Base-by-base conservation (phyloP, 1,140 invertebrate species). In the Drosophila setifemur region DNA sequence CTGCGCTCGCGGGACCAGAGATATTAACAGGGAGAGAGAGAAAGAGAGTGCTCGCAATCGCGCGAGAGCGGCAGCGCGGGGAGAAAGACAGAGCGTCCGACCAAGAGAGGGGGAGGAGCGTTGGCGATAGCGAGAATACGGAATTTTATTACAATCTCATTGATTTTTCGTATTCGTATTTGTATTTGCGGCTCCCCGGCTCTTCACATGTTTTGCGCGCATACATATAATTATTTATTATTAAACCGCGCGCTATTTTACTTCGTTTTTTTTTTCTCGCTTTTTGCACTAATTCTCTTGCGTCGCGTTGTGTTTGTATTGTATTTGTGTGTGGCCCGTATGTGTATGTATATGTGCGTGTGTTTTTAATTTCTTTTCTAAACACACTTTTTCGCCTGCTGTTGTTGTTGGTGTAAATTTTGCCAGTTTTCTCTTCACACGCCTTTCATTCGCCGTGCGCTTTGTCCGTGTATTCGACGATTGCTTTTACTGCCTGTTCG, bases 321-420 rank as follows among this genome's bases (percentile, higher is more conserved):
- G 29, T 40, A 43, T 49, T 44, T 64, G 57, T 66, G 21, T 52
- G 47, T 40, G 25, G 18, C 29, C 23, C 68, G 23, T 74, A n/a
- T n/a, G 40, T 75, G 43, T 60, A 54, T 72, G 43, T 64, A 64
- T 81, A 70, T 81, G 40, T 81, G 67, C 42, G 70, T 78, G 72
- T 86, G 82, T 81, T 86, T 86, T 86, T 85, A 86, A 85, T 86
- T 86, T 85, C 81, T 86, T 85, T 85, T 86, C 81, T 79, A 86
- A 86, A 81, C 75, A 86, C 81, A 85, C 81, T 86, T 86, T 85
- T 82, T 64, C 52, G 76, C 68, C 39, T 74, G 55, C 57, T 73
- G 43, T 73, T 68, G 64, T 85, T 85, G 74, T 78, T 85, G 64
- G 42, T 83, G 61, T 74, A 86, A 86, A 79, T 85, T 86, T 86